Conservation (phyloP, 2,888 invertebrate species). For the Luffia ferchaultella region DNA sequence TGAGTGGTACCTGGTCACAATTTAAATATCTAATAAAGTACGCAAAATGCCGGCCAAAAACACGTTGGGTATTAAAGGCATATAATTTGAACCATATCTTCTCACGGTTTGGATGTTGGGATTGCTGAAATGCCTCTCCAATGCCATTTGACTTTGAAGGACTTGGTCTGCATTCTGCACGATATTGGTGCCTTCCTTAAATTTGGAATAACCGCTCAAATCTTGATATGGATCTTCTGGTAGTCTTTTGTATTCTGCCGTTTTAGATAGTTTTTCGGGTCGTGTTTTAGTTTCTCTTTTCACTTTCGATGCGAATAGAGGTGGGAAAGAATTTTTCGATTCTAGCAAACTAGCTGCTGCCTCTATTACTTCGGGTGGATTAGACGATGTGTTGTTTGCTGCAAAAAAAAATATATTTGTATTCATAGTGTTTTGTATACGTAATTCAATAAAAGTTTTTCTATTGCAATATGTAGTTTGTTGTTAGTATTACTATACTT, state of each 20-base stretch:
- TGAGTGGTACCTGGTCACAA: too few species aligned
- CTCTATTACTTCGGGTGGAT: background rate
- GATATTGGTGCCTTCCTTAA: slow-evolving; percentile 25
- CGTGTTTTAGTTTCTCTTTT: slow-evolving; percentile 15
- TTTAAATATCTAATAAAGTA: slow-evolving; percentile 4
- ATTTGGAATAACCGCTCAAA: slow-evolving; percentile 38
- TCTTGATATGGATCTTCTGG: slow-evolving; percentile 30
- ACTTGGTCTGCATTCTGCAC: slow-evolving; percentile 25
- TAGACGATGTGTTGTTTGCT: too few species aligned
- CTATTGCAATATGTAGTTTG: too few species aligned
- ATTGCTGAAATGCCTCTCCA: slow-evolving; percentile 28
- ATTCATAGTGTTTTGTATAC: too few species aligned
- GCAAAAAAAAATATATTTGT: too few species aligned
- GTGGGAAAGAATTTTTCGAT: slow-evolving; percentile 8
- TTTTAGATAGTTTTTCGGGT: slow-evolving; percentile 5
- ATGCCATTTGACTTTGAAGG: slow-evolving; percentile 22
- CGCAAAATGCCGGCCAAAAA: slow-evolving; percentile 6
- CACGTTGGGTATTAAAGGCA: slow-evolving; percentile 23
- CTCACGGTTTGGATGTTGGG: slow-evolving; percentile 32
- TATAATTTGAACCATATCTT: slow-evolving; percentile 36
- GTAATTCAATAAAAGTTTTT: too few species aligned
- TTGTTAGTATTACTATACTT: too few species aligned
- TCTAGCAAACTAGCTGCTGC: background rate
- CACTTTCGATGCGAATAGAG: too few species aligned
- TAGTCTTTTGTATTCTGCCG: slow-evolving; percentile 22